Percentiles rank a stretch among this genome's conserved stretches.
phyloP scores from a whole-genome alignment of 2,797 vertebrate species.

The Pangasius krempfi region DNA sequence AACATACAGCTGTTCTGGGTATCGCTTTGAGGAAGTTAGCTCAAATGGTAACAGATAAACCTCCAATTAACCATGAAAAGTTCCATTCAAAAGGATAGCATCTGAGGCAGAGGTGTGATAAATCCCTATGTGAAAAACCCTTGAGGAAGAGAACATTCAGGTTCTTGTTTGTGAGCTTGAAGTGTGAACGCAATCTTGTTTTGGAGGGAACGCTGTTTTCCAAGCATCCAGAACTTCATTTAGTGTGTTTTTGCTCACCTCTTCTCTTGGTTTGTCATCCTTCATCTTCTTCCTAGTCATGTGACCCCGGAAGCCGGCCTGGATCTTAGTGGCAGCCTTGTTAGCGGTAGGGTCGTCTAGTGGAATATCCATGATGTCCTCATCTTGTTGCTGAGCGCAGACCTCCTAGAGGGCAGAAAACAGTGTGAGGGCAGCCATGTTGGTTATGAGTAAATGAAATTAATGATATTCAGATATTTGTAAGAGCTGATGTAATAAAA shows the following conservation, averaged over 20 bases:
- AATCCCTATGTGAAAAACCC: background rate
- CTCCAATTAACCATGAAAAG: conserved; percentile 31
- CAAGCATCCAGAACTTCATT: background rate
- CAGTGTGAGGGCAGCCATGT: conserved; percentile 4
- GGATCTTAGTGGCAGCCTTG: conserved; percentile 96
- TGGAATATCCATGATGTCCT: conserved; percentile 97
- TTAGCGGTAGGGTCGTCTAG: conserved; percentile 95
- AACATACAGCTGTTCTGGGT: background rate
- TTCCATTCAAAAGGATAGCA: background rate
- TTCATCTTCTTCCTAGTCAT: conserved; percentile 99
- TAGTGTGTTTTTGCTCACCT: conserved; percentile 75
- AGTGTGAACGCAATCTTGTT: conserved; percentile 3
- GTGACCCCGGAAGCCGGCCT: conserved; percentile 97
- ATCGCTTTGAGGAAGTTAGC: background rate
- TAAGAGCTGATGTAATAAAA: background rate
- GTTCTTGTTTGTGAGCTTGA: background rate
- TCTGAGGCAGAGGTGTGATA: conserved; percentile 16
- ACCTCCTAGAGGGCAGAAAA: conserved; percentile 77
- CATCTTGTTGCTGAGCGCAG: conserved; percentile 86
- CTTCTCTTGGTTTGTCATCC: conserved; percentile 91
- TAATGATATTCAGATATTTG: background rate
- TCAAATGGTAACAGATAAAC: background rate
- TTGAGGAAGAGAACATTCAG: background rate
- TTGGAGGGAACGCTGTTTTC: background rate
- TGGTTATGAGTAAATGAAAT: conserved; percentile 6